Base-by-base conservation (phyloP, 2,113 vertebrate species). In the Macquaria australasica region DNA sequence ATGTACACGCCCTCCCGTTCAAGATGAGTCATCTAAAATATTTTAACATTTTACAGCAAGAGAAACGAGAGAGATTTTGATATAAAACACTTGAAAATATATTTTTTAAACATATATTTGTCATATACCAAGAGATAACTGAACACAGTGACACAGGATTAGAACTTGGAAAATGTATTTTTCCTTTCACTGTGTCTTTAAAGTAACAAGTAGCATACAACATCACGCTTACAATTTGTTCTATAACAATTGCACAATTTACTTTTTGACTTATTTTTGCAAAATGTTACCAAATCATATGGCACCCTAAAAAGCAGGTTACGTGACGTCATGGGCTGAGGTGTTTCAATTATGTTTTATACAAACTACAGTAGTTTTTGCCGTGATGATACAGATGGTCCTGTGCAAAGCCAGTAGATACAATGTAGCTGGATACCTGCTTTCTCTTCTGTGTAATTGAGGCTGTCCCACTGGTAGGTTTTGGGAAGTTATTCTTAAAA, bases 401-500 rank as follows among this genome's bases (percentile, higher is more conserved):
- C n/a, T 43, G 60, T 51, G 41, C 68, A 45, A 12, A 89, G 76
- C 77, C 76, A 64, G 85, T n/a, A 68, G 45, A 51, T 41, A 31
- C 71, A 60, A 67, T 73, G 70, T 37, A n/a, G 62, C 64, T 75
- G 67, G 43, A 73, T 78, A 31, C 72, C 48, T 75, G 56, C 9
- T 78, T 77, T 73, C 48, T 79, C 67, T 28, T 64, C 68, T 70
- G 55, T 77, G 75, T 82, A 72, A 86, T 53, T 69, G 56, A 63
- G 50, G 21, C 58, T 37, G 86, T 88, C 81, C 83, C 85, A 70
- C 62, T 58, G 82, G 66, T 43, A 64, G 75, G 37, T 66, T 79
- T 55, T 70, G 45, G 85, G 18, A 20, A 18, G 76, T 87, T 83
- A 48, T 82, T 87, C 73, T 85, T 86, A 64, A 88, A 91, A 79